phyloP scores from a whole-genome alignment of 2,888 invertebrate species.

The Lutraria lutraria region DNA sequence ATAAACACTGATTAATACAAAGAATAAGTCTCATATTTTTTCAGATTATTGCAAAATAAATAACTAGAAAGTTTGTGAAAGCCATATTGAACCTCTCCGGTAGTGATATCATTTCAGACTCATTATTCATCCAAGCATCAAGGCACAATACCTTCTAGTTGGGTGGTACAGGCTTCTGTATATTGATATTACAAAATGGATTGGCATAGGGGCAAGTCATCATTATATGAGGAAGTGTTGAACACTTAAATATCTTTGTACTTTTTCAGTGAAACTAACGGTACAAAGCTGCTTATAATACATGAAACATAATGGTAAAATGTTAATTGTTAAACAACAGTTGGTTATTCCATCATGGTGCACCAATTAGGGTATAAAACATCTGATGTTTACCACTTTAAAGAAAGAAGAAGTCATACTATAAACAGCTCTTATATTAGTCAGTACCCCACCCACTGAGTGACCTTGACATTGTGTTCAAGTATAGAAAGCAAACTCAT shows the following conservation, averaged over 20 bases:
- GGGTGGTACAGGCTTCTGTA: neutral
- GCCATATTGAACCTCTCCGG: conserved; percentile 10
- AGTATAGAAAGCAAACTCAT: no score
- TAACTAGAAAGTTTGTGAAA: neutral
- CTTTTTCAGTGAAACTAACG: conserved; percentile 9
- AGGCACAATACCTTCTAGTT: neutral
- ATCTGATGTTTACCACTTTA: neutral
- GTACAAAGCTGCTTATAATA: neutral
- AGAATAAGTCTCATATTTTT: neutral
- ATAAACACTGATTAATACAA: conserved; percentile 16
- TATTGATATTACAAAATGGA: conserved; percentile 42
- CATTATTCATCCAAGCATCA: neutral
- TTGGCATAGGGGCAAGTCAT: conserved; percentile 27
- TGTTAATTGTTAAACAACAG: neutral
- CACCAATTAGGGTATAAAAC: neutral
- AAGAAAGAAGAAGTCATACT: no score
- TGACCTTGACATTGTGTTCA: no score
- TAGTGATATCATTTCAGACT: conserved; percentile 12
- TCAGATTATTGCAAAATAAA: conserved; percentile 19
- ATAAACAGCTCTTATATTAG: no score
- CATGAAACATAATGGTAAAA: neutral
- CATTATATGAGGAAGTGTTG: neutral
- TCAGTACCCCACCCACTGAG: no score
- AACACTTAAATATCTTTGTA: conserved; percentile 5
- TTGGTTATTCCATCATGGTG: neutral